These are phyloP conservation scores for Drosophila suzukii DNA, from an alignment of 1,140 invertebrate species.

Conservation along the genomic window DNA sequence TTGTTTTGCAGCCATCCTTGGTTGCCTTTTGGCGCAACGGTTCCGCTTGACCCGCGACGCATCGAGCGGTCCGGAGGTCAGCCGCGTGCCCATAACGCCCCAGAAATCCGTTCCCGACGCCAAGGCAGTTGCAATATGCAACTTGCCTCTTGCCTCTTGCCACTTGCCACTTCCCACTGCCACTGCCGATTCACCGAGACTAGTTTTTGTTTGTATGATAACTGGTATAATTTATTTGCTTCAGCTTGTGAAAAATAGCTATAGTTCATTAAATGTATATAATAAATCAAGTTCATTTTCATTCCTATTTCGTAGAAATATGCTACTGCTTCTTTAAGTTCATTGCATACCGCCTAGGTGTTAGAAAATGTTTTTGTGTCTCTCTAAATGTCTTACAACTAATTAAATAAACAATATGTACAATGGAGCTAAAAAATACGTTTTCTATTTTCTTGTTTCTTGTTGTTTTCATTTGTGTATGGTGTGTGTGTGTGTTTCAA, in stretches of 20 bases:
- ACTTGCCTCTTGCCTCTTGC: conserved; percentile 2
- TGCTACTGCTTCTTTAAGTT: conserved; percentile 58
- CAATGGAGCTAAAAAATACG: conserved; percentile 53
- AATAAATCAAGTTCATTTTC: conserved; percentile 70
- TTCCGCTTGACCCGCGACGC: conserved; percentile 74
- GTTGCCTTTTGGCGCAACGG: conserved; percentile 83
- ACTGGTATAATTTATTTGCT: conserved; percentile 77
- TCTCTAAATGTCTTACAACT: conserved; percentile 44
- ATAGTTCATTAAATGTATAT: conserved; percentile 71
- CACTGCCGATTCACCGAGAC: conserved; percentile 1
- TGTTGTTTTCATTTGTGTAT: conserved; percentile 28
- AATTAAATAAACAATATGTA: conserved; percentile 82
- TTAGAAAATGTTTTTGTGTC: conserved; percentile 27
- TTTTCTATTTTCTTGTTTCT: conserved; percentile 22
- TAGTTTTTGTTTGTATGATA: conserved; percentile 45
- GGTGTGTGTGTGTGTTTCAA: conserved; percentile 54
- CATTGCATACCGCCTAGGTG: conserved; percentile 44
- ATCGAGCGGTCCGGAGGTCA: conserved; percentile 59
- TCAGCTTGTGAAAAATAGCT: conserved; percentile 75
- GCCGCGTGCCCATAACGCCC: conserved; percentile 51
- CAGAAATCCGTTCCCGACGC: conserved; percentile 1
- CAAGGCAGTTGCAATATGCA: neutral
- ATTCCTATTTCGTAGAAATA: conserved; percentile 51
- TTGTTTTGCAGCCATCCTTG: conserved; percentile 81
- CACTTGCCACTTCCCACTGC: neutral